Percentiles rank a stretch among this genome's conserved stretches.
Evolutionary conservation across 2,797 vertebrate species (phyloP).

Genomic region (Hemibagrus guttatus): DNA sequence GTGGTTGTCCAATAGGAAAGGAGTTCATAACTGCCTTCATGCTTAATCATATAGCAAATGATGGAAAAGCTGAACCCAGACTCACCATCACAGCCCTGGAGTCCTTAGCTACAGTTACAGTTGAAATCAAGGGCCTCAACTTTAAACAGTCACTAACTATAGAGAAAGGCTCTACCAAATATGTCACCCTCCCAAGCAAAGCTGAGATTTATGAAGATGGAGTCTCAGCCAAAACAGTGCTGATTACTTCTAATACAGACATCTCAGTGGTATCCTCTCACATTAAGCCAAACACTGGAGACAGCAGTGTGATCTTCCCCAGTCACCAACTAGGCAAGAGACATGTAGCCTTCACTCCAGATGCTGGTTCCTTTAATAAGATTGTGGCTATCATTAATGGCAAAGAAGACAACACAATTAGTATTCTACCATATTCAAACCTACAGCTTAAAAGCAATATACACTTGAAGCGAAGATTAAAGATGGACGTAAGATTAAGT

Average conservation of each 20-base stretch:
- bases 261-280: constrained; percentile 60
- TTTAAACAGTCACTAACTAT: constrained; percentile 45
- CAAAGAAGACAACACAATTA: constrained; percentile 52
- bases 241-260: constrained; percentile 54
- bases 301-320: constrained; percentile 58
- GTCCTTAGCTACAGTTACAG: constrained; percentile 48
- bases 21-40: constrained; percentile 64
- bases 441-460: constrained; percentile 5
- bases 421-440: constrained; percentile 28
- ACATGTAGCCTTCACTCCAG: constrained; percentile 59
- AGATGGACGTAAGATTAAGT: constrained; percentile 29
- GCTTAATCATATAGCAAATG: constrained; percentile 40
- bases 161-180: constrained; percentile 39
- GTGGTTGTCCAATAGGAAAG: constrained; percentile 56
- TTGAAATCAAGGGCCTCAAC: constrained; percentile 42
- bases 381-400: constrained; percentile 57
- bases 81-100: constrained; percentile 54
- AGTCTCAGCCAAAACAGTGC: constrained; percentile 41
- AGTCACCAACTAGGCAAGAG: constrained; percentile 53
- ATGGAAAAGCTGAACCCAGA: constrained; percentile 23
- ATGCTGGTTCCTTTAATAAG: constrained; percentile 4
- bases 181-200: constrained; percentile 39
- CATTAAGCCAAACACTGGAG: constrained; percentile 48
- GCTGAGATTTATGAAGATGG: constrained; percentile 46
- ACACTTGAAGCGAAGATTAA: background rate